Percentiles rank a stretch among this genome's conserved stretches.
Evolutionary conservation across 1,140 invertebrate genomes (phyloP).

Genomic region (Brachionus koreanus): DNA sequence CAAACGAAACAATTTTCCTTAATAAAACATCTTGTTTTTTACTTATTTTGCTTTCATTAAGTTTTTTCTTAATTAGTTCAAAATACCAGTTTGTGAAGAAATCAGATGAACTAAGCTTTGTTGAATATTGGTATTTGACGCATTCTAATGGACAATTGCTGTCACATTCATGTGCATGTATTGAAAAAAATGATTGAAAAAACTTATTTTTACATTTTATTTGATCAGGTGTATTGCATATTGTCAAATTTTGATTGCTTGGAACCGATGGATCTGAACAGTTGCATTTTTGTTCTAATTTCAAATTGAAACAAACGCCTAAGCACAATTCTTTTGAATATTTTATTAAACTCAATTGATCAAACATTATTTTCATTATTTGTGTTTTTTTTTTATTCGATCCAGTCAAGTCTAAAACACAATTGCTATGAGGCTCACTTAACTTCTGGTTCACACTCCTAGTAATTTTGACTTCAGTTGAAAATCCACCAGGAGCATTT

Average conservation of each 20-base stretch:
- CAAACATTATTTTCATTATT: conserved; percentile 10
- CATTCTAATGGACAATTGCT: conserved; percentile 7
- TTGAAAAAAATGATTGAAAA: conserved; percentile 18
- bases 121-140: background rate
- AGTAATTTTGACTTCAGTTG: background rate
- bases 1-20: background rate
- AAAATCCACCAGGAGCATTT: background rate
- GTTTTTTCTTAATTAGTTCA: background rate
- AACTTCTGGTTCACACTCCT: background rate
- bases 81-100: conserved; percentile 16
- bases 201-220: background rate
- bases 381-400: background rate
- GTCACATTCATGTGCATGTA: background rate
- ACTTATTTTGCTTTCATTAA: no score
- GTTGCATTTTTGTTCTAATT: background rate
- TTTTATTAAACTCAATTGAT: background rate
- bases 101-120: background rate
- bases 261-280: conserved; percentile 38
- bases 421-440: background rate
- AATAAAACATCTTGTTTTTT: background rate
- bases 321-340: background rate
- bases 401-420: background rate
- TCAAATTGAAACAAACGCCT: background rate
- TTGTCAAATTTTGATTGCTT: background rate
- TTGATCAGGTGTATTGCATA: background rate